These are phyloP conservation scores for Actinia equina DNA, from an alignment of 64 coral and sea anemone genomes.

Conservation along the genomic window DNA sequence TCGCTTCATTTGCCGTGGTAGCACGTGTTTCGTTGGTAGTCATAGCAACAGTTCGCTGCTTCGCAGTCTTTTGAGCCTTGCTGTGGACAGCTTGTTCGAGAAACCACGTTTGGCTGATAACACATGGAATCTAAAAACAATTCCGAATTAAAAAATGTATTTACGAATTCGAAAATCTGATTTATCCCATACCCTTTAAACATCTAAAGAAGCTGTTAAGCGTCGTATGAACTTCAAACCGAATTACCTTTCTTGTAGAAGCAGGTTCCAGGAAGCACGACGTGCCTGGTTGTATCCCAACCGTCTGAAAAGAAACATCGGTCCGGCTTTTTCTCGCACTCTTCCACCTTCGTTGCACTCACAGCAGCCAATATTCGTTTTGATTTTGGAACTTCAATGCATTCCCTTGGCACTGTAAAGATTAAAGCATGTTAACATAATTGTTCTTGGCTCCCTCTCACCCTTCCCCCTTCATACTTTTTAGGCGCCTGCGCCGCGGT, in stretches of 20 bases:
- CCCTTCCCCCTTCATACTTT: too few relatives aligned
- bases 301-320: slow-evolving; percentile 35
- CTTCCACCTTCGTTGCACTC: neutral
- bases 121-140: slow-evolving; percentile 23
- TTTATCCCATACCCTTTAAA: too few relatives aligned
- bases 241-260: slow-evolving; percentile 30
- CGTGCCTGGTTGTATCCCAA: neutral
- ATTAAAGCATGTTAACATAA: neutral
- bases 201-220: too few relatives aligned
- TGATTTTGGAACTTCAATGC: slow-evolving; percentile 3
- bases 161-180: neutral
- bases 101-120: neutral
- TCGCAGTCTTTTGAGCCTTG: slow-evolving; percentile 12
- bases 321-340: slow-evolving; percentile 43
- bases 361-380: slow-evolving; percentile 18
- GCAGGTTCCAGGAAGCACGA: neutral
- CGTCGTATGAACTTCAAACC: neutral
- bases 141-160: neutral
- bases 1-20: neutral
- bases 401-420: neutral
- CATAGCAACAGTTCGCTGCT: slow-evolving; percentile 32
- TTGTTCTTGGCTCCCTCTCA: too few relatives aligned
- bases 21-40: slow-evolving; percentile 30
- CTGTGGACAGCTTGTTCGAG: neutral
- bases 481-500: too few relatives aligned